Conservation (phyloP, 1,140 invertebrate species). For the Phocides pigmalion region DNA sequence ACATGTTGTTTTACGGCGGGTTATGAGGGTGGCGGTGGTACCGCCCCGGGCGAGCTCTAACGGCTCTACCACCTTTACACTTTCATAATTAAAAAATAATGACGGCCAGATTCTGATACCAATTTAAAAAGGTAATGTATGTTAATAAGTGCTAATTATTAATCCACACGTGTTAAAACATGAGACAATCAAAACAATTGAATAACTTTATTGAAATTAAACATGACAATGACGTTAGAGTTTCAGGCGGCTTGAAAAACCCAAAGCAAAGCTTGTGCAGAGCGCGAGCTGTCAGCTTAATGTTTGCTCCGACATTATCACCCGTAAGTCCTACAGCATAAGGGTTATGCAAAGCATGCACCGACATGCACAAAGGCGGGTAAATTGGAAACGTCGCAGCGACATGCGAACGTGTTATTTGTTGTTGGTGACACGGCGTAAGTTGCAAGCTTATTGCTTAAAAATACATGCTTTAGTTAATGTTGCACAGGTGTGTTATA, state of each 20-base stretch:
- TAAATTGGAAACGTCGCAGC: constrained; percentile 65
- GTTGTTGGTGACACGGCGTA: constrained; percentile 49
- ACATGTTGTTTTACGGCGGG: too few species aligned
- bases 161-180: too few species aligned
- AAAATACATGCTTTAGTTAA: too few species aligned
- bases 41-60: too few species aligned
- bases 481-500: too few species aligned
- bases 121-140: too few species aligned
- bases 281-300: constrained; percentile 25
- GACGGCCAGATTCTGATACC: too few species aligned
- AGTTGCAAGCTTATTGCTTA: constrained; percentile 35
- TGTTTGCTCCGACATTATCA: constrained; percentile 26
- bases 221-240: constrained; percentile 11
- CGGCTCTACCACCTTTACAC: too few species aligned
- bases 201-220: constrained; percentile 14
- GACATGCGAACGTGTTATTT: constrained; percentile 65
- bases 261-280: constrained; percentile 22
- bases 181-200: too few species aligned
- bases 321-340: constrained; percentile 25
- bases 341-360: constrained; percentile 25
- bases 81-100: too few species aligned
- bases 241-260: constrained; percentile 19
- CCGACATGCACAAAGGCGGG: constrained; percentile 56
- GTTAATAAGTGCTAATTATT: too few species aligned
- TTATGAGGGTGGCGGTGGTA: too few species aligned